Base-by-base conservation (phyloP, 2,888 invertebrate species). In the Theretra japonica region DNA sequence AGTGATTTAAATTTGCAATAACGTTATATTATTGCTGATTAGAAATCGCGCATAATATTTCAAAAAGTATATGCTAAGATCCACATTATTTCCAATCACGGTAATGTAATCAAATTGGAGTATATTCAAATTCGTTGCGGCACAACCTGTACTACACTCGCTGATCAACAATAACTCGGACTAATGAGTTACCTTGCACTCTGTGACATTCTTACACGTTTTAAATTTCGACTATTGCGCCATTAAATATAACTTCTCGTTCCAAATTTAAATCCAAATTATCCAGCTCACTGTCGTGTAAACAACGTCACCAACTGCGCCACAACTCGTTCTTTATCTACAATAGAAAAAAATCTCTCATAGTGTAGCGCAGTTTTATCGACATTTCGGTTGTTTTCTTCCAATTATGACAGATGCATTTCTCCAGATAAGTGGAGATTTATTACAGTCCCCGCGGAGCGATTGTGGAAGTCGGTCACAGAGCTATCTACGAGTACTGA, bases 391-490 rank as follows among this genome's bases (percentile, higher is more conserved):
- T 57, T 65, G 62, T 58, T 58, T 68, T 68, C 76, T 74, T 75
- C 80, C 80, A 80, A 82, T 82, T 82, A 80, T 78, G 83, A 83
- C 81, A 80, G 82, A 83, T 82, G 80, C 68, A 77, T 73, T 74
- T 72, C 69, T 33, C 17, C 48, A 83, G 89, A 90, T 90, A 90
- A 81, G 73, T 79, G 77, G 74, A 87, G 85, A 90, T 90, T 90
- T 91, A 91, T 89, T 82, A 83, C 80, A 78, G 79, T 83, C 79
- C 82, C 76, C 79, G 84, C 80, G 77, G 83, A 85, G 82, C 83
- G 83, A 83, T 84, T 88, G 84, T 88, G 88, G 82, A 88, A 86
- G 83, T 87, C 83, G 86, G 90, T 89, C 90, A 89, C 86, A 84
- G 82, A 85, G 82, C 83, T 87, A 88, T 88, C 86, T 82, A 80